Evolutionary conservation across 2,888 invertebrate species (phyloP), one percentile per base, ranked within the genome.

Genomic region (Conops quadrifasciatus): DNA sequence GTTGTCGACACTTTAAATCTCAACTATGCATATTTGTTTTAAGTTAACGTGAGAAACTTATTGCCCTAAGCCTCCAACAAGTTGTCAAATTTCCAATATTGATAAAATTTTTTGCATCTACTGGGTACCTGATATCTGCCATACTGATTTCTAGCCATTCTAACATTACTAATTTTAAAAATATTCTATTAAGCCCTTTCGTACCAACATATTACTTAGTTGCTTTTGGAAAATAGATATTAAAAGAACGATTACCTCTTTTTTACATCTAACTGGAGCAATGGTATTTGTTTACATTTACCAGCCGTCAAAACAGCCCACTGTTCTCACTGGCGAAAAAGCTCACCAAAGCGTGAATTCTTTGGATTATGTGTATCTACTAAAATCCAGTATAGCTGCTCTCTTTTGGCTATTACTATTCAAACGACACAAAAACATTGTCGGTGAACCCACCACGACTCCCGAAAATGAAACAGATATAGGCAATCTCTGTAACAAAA

Each of bases 341-440:
- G 62, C 49, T 53, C 30, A 51, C 49, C 26, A 28, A 28, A 28
- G 26, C 60, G 30, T 5, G n/a, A 59, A 30, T 67, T 67, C 67
- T n/a, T 67, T 59, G 60, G 26, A 26, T 67, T 59, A 28, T 67
- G 67, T 67, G 67, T 67, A 67, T 67, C 59, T 30, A 67, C 59
- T 47, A 67, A 59, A 67, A 47, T 63, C 15, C 43, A 28, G n/a
- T 60, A 47, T 60, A 67, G 67, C 30, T 60, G 15, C 15, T 19
- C 47, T 59, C 45, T 43, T 67, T 28, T n/a, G 28, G 26, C 64
- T 58, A 5, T 43, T 36, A 66, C 16, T 56, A 43, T 58, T 58
- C 9, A 56, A 26, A 45, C n/a, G 67, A 45, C 43, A 58, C 26
- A 56, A 45, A 47, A 15, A 26, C 24, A 67, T 16, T 9, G 16